Conservation (phyloP, 2,888 invertebrate genomes). For the Euproctis similis region DNA sequence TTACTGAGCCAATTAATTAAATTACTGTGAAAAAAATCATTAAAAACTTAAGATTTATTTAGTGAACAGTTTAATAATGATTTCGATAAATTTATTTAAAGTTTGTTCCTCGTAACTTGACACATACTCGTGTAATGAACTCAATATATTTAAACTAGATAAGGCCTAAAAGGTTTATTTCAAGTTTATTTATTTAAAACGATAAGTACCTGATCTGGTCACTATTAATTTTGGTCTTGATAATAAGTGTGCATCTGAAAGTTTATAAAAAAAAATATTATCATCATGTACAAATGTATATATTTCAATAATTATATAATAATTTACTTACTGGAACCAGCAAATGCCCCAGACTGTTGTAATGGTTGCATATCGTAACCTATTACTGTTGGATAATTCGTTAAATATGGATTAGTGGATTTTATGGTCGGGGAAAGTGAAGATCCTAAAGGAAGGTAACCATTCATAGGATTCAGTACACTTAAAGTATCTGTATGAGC, state of each 20-base stretch:
- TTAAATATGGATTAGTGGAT: conserved; percentile 15
- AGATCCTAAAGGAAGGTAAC: conserved; percentile 1
- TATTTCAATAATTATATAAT: no score
- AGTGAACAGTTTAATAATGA: conserved; percentile 23
- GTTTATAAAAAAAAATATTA: no score
- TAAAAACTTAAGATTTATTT: conserved; percentile 35
- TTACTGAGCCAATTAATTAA: conserved; percentile 15
- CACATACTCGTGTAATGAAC: no score
- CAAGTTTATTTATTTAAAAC: no score
- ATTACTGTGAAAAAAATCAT: conserved; percentile 45
- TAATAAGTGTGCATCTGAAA: no score
- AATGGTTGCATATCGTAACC: conserved; percentile 9
- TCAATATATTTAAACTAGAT: no score
- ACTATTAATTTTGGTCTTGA: no score
- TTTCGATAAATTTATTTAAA: no score
- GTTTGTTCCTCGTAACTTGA: no score
- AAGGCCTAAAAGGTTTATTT: no score
- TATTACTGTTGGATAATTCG: conserved; percentile 15
- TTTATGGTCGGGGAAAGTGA: conserved; percentile 11
- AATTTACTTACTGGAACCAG: conserved; percentile 15
- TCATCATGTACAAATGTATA: no score
- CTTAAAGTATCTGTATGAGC: conserved; percentile 7
- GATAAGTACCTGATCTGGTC: no score
- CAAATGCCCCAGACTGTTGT: conserved; percentile 8
- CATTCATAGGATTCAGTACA: neutral